Conservation (phyloP, 2,797 vertebrate species). For the Lacerta viridis region DNA sequence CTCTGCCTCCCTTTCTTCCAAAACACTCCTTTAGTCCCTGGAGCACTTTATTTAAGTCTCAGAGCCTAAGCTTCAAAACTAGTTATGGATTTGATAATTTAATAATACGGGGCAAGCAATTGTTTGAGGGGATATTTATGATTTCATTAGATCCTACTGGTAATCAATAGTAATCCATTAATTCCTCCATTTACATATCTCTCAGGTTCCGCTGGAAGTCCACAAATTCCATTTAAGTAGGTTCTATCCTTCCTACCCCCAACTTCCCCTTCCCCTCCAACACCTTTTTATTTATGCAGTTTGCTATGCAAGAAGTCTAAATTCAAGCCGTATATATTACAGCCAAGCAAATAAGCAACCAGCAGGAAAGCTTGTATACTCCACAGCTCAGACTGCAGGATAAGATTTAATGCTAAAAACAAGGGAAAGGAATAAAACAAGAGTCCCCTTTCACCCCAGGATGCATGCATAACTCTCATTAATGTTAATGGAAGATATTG, state of each 20-base stretch:
- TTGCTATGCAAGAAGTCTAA: constrained; percentile 51
- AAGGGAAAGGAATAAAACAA: constrained; percentile 69
- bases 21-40: constrained; percentile 68
- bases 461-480: constrained; percentile 67
- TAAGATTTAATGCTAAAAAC: constrained; percentile 74
- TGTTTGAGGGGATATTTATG: constrained; percentile 75
- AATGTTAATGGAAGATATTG: constrained; percentile 76
- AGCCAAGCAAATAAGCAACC: constrained; percentile 66
- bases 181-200: constrained; percentile 74
- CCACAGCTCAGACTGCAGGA: constrained; percentile 64
- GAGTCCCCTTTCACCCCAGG: constrained; percentile 59
- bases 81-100: constrained; percentile 79
- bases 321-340: constrained; percentile 57
- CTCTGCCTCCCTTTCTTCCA: constrained; percentile 56
- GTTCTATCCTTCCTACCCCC: constrained; percentile 24
- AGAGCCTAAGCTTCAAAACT: constrained; percentile 68
- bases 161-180: constrained; percentile 79
- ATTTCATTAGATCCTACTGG: constrained; percentile 75
- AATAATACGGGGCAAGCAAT: constrained; percentile 75
- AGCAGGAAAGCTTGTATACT: constrained; percentile 50
- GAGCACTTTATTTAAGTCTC: constrained; percentile 76
- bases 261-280: neutral
- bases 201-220: constrained; percentile 54
- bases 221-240: constrained; percentile 58
- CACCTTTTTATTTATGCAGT: constrained; percentile 67